phyloP scores from a whole-genome alignment of 2,888 invertebrate species.

The Abrostola triplasia region DNA sequence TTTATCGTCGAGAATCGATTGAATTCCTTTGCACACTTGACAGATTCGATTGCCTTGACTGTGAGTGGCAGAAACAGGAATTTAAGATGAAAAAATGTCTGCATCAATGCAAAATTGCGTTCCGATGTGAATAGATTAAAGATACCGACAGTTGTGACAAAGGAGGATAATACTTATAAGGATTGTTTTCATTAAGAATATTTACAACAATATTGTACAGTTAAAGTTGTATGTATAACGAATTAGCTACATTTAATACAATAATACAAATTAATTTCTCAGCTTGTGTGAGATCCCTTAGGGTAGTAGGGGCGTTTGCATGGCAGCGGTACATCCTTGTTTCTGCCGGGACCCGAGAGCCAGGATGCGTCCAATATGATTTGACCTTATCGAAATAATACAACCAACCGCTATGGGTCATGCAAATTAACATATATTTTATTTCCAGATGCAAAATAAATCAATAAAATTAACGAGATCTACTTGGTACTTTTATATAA shows the following conservation, averaged over 20 bases:
- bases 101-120: conserved; percentile 27
- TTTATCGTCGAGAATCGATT: conserved; percentile 43
- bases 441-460: conserved; percentile 63
- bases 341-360: conserved; percentile 40
- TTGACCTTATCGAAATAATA: conserved; percentile 70
- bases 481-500: no score
- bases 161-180: neutral
- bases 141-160: conserved; percentile 17
- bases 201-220: no score
- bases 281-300: conserved; percentile 49
- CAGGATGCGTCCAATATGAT: conserved; percentile 65
- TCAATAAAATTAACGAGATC: neutral
- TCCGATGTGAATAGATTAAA: conserved; percentile 18
- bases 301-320: conserved; percentile 71
- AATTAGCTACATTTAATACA: conserved; percentile 42
- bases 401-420: conserved; percentile 67
- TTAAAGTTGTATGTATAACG: neutral
- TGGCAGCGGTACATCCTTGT: conserved; percentile 6
- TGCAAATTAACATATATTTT: conserved; percentile 70
- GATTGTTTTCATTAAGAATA: neutral
- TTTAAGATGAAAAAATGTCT: conserved; percentile 21
- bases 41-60: conserved; percentile 40
- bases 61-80: conserved; percentile 39
- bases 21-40: conserved; percentile 39
- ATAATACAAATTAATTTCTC: conserved; percentile 51